phyloP scores from a whole-genome alignment of 2,113 vertebrate genomes.

The Phalacrocorax aristotelis region DNA sequence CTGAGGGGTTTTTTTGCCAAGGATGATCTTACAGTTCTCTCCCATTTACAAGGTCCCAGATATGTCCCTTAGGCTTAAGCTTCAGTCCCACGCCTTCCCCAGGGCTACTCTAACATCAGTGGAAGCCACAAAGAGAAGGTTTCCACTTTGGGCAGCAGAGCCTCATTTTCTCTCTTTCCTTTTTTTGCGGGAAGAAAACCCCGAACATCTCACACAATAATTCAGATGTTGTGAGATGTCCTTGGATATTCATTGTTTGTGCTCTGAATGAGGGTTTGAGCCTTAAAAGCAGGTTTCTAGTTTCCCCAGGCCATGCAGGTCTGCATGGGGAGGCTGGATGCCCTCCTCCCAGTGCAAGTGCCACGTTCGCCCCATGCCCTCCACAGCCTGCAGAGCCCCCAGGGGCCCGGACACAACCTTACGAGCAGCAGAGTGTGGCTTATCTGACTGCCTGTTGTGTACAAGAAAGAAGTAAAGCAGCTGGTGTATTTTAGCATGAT shows the following conservation, averaged over 20 bases:
- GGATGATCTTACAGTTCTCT: background rate
- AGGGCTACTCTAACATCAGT: background rate
- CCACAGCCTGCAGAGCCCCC: background rate
- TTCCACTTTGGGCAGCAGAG: background rate
- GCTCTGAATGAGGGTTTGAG: background rate
- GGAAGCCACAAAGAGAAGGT: background rate
- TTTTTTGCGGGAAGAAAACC: rapidly evolving
- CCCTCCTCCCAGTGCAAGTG: background rate
- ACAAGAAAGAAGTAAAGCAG: background rate
- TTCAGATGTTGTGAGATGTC: background rate
- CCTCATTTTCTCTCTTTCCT: background rate
- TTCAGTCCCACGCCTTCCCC: background rate
- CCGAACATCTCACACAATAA: background rate
- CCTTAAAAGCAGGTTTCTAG: background rate
- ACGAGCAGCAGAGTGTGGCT: background rate
- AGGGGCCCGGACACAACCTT: background rate
- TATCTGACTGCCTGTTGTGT: background rate
- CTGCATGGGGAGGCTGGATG: background rate
- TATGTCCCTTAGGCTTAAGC: background rate
- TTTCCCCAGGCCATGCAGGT: background rate
- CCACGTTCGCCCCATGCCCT: background rate
- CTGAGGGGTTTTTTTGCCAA: rapidly evolving
- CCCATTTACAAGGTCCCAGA: background rate
- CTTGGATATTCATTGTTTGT: background rate
- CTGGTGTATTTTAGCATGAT: slow-evolving; percentile 26